phyloP scores from a whole-genome alignment of 2,113 vertebrate species.

The Piliocolobus tephrosceles region DNA sequence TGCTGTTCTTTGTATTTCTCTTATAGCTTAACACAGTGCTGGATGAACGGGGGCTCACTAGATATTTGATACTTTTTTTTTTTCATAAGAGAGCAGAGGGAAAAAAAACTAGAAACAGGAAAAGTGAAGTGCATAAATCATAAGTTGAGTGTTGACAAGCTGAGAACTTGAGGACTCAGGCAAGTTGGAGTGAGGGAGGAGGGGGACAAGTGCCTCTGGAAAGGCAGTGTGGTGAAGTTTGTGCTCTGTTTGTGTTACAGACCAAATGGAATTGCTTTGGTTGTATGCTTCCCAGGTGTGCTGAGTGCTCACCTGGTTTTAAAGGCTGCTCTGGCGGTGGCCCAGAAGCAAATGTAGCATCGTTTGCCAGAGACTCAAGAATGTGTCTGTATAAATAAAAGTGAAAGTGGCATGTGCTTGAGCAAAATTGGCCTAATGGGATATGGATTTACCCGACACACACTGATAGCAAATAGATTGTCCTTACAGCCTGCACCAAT shows the following conservation, averaged over 20 bases:
- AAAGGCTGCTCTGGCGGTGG: not conserved
- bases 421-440: not conserved
- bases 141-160: not conserved
- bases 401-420: not conserved
- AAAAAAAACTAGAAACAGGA: not conserved
- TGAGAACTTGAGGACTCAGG: not conserved
- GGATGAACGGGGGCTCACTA: not conserved
- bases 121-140: not conserved
- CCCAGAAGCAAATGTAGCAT: not conserved
- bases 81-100: not conserved
- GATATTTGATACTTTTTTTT: not conserved
- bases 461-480: not conserved
- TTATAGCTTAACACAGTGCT: not conserved
- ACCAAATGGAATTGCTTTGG: not conserved
- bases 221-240: not conserved
- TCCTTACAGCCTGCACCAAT: not conserved
- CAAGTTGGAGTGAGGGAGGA: no score
- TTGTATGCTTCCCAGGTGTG: not conserved
- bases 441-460: not conserved
- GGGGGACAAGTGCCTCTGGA: not conserved
- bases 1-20: not conserved
- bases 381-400: not conserved
- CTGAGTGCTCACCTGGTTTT: not conserved
- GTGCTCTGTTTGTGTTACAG: not conserved
- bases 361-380: not conserved